Evolutionary conservation across 2,113 vertebrate genomes (phyloP), one percentile per base, ranked within the genome.

Genomic region (Etheostoma spectabile): DNA sequence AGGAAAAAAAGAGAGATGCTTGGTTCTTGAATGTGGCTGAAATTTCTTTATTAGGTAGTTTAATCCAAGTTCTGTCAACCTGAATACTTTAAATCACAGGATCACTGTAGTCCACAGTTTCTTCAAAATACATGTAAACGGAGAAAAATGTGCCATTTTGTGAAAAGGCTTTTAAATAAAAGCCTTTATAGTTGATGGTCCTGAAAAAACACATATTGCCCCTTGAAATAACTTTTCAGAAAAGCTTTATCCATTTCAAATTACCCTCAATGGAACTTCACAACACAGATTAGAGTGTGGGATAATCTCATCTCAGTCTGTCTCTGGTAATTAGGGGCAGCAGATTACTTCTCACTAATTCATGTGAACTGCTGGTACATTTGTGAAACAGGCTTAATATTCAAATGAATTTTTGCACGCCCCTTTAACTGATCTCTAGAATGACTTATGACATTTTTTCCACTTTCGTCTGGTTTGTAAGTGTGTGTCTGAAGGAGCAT

Each of bases 241-340:
- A 27, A 33, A 49, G 52, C 63, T 86, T 46, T 48, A 87, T 81
- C 64, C 48, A 45, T 74, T 55, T 68, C 60, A 74, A 74, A 85
- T 85, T 67, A 83, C 68, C 62, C 51, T 63, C 65, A 63, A 10
- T 59, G 73, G 79, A 80, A 77, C 11, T 65, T 84, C 66, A 80
- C 38, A 79, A 74, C 71, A 53, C 56, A 83, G 73, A 86, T 88
- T 81, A 83, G 35, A 59, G 24, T 59, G 65, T 30, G 0, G 52
- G 69, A 75, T 91, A 85, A 88, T 88, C 82, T 84, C 77, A 73
- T 65, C 64, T 71, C 76, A 83, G 22, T 90, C 79, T 91, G 85
- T 86, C 87, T 69, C 22, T 66, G 52, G 74, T 85, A 88, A 91
- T 91, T 91, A 89, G 77, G n/a, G 71, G 27, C 77, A 67, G 74